Evolutionary conservation across 92 coral and sea anemone species (phyloP), one percentile per base, ranked within the genome.

Genomic region (Paragorgia papillata): DNA sequence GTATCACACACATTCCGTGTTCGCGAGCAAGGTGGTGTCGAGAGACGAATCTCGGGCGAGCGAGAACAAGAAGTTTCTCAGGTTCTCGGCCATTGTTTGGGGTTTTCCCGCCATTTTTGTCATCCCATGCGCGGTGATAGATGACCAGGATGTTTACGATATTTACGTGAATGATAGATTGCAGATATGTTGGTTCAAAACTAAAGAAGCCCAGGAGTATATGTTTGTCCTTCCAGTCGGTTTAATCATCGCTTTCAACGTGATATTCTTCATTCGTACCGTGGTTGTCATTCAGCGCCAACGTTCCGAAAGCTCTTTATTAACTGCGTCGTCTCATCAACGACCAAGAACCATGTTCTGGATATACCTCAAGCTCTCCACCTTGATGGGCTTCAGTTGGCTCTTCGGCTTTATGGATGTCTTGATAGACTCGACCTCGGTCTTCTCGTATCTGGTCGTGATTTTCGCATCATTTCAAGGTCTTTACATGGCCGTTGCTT

Each of bases 371-470:
- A 66, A 66, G 20, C 46, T 66, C 12, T 27, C 55, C 53, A 66
- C 73, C 54, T 66, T 66, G 25, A 66, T 41, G 54, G 73, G 56
- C 22, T 66, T 66, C 32, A 19, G 55, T 66, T 66, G 73, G 73
- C 26, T 66, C 29, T 66, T 66, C 41, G 73, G 73, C 2, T 41
- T 66, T 8, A 0, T 66, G 35, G 32, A 41, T 40, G 33, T 24
- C 8, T 9, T 41, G 2, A 30, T 66, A 8, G 25, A 21, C 6
- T 39, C 32, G 33, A 41, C 55, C 31, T 19, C 29, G 12, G 35
- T 66, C 55, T 66, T 66, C 14, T 20, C 31, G 30, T 66, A 66
- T 66, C 26, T 66, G 18, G 39, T 66, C 35, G 73, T 66, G 30
- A 66, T 25, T 43, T 40, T 66, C 35, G 46, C 55, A n/a, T 66